Evolutionary conservation across 2,888 invertebrate genomes (phyloP), one percentile per base, ranked within the genome.

Genomic region (Acleris laterana): DNA sequence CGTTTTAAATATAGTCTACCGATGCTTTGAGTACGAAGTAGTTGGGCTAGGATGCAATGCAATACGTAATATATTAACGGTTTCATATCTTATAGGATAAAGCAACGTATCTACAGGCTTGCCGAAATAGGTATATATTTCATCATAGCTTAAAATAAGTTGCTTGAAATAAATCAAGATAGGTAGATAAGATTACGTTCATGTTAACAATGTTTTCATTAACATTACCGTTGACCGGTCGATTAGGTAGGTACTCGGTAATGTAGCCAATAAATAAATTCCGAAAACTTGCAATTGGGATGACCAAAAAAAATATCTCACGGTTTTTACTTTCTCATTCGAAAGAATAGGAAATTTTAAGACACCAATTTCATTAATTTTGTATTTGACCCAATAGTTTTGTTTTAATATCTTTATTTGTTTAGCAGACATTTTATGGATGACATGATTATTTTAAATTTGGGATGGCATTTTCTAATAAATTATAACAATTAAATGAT

Each of bases 1-100:
- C 20, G 22, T 17, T 66, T 62, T 62, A 62, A 51, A 57, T 61
- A 46, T 61, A 66, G 61, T 32, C 50, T 13, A 55, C 19, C 50
- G 25, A 61, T 38, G 25, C n/a, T 48, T 50, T 46, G n/a, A 60
- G 20, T n/a, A 20, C 16, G 38, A 38, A 55, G 19, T 6, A 22
- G 20, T 55, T 6, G 13, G 2, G 19, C 55, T 20, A 6, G 16
- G 22, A 20, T 16, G 20, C 38, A 42, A 55, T 6, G 38, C 16
- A 55, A 0, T 17, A 25, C 25, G 20, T 19, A 9, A 46, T 17
- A 7, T n/a, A 46, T 17, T 44, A 46, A 17, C 46, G 1, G 17
- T 5, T 16, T 46, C 2, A 17, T 17, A 46, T 46, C 32, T 32
- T 38, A 38, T 13, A 38, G 38, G 38, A 38, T 38, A 38, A 38